phyloP scores from a whole-genome alignment of 2,888 invertebrate genomes.

The Platycheirus rosarum region DNA sequence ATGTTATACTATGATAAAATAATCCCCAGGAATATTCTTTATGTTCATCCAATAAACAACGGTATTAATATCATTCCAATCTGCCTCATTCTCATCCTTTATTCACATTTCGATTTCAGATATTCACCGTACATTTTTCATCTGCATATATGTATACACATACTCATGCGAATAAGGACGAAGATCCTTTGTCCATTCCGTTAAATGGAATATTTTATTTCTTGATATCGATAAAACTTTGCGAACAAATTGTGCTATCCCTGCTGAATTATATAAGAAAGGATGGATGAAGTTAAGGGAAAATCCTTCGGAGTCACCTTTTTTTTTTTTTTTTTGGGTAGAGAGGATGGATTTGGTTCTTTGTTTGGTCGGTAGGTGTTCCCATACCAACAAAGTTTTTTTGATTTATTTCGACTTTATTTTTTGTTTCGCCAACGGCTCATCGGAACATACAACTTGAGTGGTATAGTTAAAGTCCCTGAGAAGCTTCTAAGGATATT shows the following conservation, averaged over 20 bases:
- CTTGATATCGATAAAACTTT: slow-evolving; percentile 67
- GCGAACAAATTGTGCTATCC: slow-evolving; percentile 46
- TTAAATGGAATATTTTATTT: slow-evolving; percentile 64
- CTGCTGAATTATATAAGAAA: slow-evolving; percentile 5
- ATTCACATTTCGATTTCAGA: slow-evolving; percentile 65
- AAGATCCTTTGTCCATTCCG: slow-evolving; percentile 44
- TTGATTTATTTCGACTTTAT: slow-evolving; percentile 21
- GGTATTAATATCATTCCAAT: slow-evolving; percentile 40
- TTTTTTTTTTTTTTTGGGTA: neutral
- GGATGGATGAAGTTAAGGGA: slow-evolving; percentile 16
- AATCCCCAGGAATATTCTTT: slow-evolving; percentile 54
- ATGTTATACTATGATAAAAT: slow-evolving; percentile 64
- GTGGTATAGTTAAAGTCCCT: neutral
- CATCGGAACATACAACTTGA: neutral
- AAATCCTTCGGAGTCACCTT: slow-evolving; percentile 5
- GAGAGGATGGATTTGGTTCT: slow-evolving; percentile 7
- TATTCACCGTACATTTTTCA: slow-evolving; percentile 2
- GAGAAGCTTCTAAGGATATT: neutral
- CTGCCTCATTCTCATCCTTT: slow-evolving; percentile 33
- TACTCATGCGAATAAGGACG: neutral
- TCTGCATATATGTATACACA: too few species aligned
- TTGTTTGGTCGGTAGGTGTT: slow-evolving; percentile 13
- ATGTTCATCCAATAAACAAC: slow-evolving; percentile 67
- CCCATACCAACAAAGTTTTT: slow-evolving; percentile 13
- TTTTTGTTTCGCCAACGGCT: neutral